These are phyloP conservation scores for Bubo blakistoni DNA, from an alignment of 2,113 vertebrate species.

Conservation along the genomic window DNA sequence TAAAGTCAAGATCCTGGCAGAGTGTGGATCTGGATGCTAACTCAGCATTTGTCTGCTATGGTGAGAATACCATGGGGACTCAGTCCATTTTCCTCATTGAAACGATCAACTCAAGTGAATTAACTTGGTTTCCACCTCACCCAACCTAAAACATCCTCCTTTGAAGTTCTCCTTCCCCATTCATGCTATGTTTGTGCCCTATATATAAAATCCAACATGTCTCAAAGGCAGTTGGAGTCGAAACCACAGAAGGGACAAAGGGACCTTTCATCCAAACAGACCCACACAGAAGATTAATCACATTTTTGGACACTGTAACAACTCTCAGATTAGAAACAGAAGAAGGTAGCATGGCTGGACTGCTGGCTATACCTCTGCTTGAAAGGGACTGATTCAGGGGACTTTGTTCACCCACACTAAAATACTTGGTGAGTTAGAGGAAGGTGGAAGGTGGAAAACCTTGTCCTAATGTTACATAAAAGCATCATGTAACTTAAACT, in stretches of 20 bases:
- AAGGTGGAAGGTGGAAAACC: not conserved
- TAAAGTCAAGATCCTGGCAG: conserved; percentile 37
- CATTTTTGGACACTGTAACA: not conserved
- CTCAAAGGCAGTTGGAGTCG: conserved; percentile 14
- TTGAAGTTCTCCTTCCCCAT: conserved; percentile 22
- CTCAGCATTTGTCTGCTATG: conserved; percentile 11
- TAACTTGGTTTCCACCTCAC: conserved; percentile 9
- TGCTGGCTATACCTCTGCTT: not conserved
- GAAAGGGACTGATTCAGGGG: not conserved
- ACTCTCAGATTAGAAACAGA: not conserved
- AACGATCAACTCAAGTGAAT: conserved; percentile 10
- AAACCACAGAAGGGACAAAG: conserved; percentile 15
- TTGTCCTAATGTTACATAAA: not conserved
- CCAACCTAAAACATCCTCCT: conserved; percentile 12
- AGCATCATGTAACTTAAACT: not conserved
- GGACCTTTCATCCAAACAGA: conserved; percentile 2
- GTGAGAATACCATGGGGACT: not conserved
- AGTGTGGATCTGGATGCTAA: not conserved
- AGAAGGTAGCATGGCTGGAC: not conserved
- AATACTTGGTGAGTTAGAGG: not conserved
- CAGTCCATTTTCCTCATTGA: conserved; percentile 6
- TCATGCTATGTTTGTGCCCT: not conserved
- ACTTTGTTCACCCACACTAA: not conserved
- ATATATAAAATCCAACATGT: not conserved
- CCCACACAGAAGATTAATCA: conserved; percentile 12